Evolutionary conservation across 2,888 invertebrate species (phyloP).

Genomic region (Scaptomyza tumidula): DNA sequence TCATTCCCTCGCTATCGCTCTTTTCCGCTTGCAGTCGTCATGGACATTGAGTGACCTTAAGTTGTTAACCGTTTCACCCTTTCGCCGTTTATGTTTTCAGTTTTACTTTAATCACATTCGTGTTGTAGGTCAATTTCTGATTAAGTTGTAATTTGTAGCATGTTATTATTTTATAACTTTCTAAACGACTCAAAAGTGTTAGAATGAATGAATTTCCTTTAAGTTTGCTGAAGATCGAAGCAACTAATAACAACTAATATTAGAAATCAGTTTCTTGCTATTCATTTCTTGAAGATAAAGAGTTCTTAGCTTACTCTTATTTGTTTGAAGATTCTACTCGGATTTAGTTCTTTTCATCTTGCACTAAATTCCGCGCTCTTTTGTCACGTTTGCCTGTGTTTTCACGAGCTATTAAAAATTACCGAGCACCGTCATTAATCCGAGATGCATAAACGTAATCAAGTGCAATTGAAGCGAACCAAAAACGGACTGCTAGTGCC

Average conservation of each 20-base stretch:
- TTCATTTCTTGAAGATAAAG: no score
- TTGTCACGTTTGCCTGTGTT: constrained; percentile 63
- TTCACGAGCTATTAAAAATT: constrained; percentile 74
- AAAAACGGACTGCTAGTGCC: constrained; percentile 36
- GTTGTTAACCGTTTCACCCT: constrained; percentile 51
- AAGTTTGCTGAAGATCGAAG: not conserved
- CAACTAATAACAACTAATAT: not conserved
- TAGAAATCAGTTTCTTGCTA: not conserved
- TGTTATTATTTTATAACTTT: constrained; percentile 59
- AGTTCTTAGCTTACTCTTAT: not conserved
- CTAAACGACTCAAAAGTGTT: constrained; percentile 47
- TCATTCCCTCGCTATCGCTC: not conserved
- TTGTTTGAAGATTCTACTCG: not conserved
- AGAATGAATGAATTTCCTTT: not conserved
- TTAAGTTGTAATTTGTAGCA: constrained; percentile 75
- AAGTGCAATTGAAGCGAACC: constrained; percentile 56
- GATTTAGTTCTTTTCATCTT: constrained; percentile 6
- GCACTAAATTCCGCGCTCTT: constrained; percentile 30
- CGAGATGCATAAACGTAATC: constrained; percentile 50
- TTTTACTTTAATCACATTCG: constrained; percentile 57
- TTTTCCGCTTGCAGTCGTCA: constrained; percentile 44
- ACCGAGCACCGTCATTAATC: constrained; percentile 35
- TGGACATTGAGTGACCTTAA: constrained; percentile 77
- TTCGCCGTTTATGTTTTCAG: constrained; percentile 14
- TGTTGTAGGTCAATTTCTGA: constrained; percentile 72